Evolutionary conservation across 2,797 vertebrate species (phyloP), one percentile per base, ranked within the genome.

Genomic region (Linurgus olivaceus): DNA sequence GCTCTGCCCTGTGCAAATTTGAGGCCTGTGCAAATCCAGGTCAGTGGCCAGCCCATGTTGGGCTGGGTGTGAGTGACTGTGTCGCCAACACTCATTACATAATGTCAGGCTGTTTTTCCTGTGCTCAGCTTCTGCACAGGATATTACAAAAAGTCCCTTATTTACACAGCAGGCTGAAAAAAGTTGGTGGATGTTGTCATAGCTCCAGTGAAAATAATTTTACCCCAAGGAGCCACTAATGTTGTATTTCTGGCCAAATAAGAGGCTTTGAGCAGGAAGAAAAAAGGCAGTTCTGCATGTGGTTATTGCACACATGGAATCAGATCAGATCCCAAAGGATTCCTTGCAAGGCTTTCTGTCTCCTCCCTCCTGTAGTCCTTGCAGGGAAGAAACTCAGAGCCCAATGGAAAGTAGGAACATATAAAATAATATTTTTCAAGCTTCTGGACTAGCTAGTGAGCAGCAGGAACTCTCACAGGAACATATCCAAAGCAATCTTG

Each of bases 11-110:
- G 24, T 5, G 10, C 24, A n/a, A 62, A n/a, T n/a, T 9, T 82
- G 86, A 68, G 55, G 26, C 17, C 35, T 82, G 33, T 58, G 45
- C 33, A 71, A 35, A 35, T 59, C 51, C 65, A 45, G 38, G 13
- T 33, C 57, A 23, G 38, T 63, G 79, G 5, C 11, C 2, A 1
- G n/a, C 24, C 7, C 0, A 0, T 1, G 14, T 47, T 31, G 5
- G 28, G 40, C 58, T 92, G 91, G 29, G 2, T 26, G 40, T 42
- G 68, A 66, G 63, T 42, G 58, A 31, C 47, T 4, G 3, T 35
- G 66, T 42, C 63, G 24, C 63, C 57, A 65, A 0, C 2, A 8
- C 68, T 63, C 37, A 2, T n/a, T 31, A 21, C 12, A 1, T 82
- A 40, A 38, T 7, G n/a, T 76, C 25, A 85, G 80, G 16, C n/a